Evolutionary conservation across 1,140 invertebrate species (phyloP).

Genomic region (Bombus superbus): DNA sequence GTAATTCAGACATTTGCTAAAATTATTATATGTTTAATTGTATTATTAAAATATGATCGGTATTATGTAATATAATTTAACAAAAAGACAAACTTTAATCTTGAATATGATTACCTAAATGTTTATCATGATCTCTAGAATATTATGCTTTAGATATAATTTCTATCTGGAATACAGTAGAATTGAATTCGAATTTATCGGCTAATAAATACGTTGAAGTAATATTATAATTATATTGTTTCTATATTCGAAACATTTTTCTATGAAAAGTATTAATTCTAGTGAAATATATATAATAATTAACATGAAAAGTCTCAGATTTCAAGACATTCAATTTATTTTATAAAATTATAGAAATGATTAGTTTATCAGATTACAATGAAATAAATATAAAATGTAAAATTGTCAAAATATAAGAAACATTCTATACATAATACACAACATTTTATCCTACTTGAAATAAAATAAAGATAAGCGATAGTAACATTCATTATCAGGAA

Average conservation of each 20-base stretch:
- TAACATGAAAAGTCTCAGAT: neutral
- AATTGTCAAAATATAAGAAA: neutral
- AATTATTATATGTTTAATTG: slow-evolving; percentile 8
- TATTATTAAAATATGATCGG: neutral
- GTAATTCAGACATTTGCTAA: neutral
- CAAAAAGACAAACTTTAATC: neutral
- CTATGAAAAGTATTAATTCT: neutral
- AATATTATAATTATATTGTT: too few species aligned
- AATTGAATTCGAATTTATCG: neutral
- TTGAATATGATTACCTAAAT: slow-evolving; percentile 41
- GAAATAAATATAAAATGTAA: neutral
- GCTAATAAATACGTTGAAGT: neutral
- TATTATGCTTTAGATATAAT: neutral
- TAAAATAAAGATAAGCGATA: neutral
- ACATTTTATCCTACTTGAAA: neutral
- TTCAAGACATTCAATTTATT: neutral
- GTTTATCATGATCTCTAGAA: slow-evolving; percentile 13
- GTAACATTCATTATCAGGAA: neutral
- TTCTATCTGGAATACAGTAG: neutral
- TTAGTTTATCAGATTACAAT: neutral
- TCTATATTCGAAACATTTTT: neutral
- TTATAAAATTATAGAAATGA: neutral
- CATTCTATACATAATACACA: neutral
- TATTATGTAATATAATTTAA: neutral
- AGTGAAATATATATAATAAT: neutral